phyloP scores from a whole-genome alignment of 64 coral and sea anemone species.

The Astreopora myriophthalma region DNA sequence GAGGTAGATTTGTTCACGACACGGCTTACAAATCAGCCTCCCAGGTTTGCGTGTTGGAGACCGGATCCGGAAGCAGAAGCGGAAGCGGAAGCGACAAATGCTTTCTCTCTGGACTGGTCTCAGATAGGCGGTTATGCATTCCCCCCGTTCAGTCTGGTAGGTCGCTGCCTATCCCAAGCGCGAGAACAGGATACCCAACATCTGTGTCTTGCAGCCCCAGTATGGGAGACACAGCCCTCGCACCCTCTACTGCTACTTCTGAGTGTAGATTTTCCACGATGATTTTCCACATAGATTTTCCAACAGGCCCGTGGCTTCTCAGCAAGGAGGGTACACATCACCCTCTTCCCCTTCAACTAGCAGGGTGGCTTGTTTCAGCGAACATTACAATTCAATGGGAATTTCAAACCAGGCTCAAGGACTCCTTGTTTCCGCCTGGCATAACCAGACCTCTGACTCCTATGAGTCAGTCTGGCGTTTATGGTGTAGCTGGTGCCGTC shows the following conservation, averaged over 20 bases:
- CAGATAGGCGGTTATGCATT: constrained; percentile 7
- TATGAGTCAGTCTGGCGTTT: constrained; percentile 50
- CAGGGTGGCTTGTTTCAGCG: constrained; percentile 48
- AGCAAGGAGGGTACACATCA: neutral
- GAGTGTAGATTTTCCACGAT: neutral
- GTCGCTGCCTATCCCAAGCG: constrained; percentile 1
- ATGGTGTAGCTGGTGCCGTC: constrained; percentile 50
- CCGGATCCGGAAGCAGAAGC: constrained; percentile 29
- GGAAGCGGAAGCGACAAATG: constrained; percentile 50
- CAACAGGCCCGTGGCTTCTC: neutral
- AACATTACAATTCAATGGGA: neutral
- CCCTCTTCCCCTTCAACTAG: constrained; percentile 46
- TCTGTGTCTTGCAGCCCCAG: constrained; percentile 8
- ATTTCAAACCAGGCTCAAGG: constrained; percentile 16
- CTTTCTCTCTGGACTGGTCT: constrained; percentile 51
- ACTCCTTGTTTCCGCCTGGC: constrained; percentile 10
- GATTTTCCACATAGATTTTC: too few species aligned
- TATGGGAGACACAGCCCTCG: constrained; percentile 39
- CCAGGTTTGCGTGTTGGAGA: too few species aligned
- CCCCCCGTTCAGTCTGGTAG: constrained; percentile 45
- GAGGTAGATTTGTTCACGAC: constrained; percentile 27
- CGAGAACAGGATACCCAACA: neutral
- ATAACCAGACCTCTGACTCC: neutral
- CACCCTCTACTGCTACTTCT: neutral
- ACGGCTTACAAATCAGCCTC: neutral